Evolutionary conservation across 2,113 vertebrate species (phyloP), one percentile per base, ranked within the genome.

Genomic region (Spea multiplicata): DNA sequence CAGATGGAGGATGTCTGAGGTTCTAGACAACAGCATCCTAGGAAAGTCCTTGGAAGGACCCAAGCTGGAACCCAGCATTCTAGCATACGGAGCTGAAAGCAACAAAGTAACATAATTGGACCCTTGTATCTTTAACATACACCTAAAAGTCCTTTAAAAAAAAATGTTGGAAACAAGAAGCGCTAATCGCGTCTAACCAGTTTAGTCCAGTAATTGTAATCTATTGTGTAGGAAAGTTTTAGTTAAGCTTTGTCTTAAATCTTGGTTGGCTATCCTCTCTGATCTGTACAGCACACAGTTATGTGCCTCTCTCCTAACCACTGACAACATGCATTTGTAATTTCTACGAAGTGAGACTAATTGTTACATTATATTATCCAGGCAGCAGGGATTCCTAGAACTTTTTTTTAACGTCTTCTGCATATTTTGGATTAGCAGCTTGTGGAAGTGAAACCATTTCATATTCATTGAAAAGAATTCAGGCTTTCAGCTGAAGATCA

Each of bases 381-480:
- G 44, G 67, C 77, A 80, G 77, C 70, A 67, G 71, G 71, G 9
- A 67, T 30, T 9, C 61, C 47, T 17, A 80, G 50, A 57, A 13
- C 6, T 72, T 66, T 47, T 66, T 66, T 44, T n/a, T 65, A 52
- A 71, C 30, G 47, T 62, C 65, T 55, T 65, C 49, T 80, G 71
- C 48, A 73, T 73, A 52, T 80, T 80, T 62, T 73, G 69, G 50
- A 49, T 57, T 66, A 72, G 70, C 62, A 47, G 62, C 70, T 80
- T 73, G 62, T 52, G 30, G 66, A 44, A 79, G 48, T 57, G 50
- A 80, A 73, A 59, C 61, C 16, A 67, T 73, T 80, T 80, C 49
- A 80, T 73, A 80, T 80, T 80, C 77, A 80, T 80, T 16, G 49
- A 66, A 80, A 80, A 66, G 61, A 65, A 78, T 72, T 66, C 61